These are phyloP conservation scores for Ormyrus labotus DNA, from an alignment of 2,888 invertebrate genomes.

Conservation along the genomic window DNA sequence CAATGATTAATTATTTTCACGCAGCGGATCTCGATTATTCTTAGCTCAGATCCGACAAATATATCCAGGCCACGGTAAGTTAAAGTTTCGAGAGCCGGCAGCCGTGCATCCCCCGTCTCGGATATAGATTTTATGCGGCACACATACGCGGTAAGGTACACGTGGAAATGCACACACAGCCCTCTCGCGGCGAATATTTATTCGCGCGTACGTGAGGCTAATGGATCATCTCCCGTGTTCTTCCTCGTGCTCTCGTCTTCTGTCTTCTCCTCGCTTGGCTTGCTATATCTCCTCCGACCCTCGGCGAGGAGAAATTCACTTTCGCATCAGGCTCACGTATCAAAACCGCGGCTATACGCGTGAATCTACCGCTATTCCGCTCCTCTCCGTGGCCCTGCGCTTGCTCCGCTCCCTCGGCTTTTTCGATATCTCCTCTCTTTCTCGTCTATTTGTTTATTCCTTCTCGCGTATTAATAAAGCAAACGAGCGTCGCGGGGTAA, in stretches of 20 bases:
- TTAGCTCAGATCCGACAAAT: neutral
- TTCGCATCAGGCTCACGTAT: constrained; percentile 51
- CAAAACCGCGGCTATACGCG: constrained; percentile 41
- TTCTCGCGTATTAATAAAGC: neutral
- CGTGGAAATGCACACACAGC: neutral
- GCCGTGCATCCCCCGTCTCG: neutral
- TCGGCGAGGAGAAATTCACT: constrained; percentile 30
- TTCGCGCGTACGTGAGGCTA: constrained; percentile 48
- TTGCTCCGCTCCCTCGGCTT: too few relatives aligned
- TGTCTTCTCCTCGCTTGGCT: neutral
- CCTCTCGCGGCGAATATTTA: constrained; percentile 31
- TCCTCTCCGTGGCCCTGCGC: too few relatives aligned
- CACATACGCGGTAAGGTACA: too few relatives aligned
- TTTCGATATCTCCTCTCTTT: constrained; percentile 14
- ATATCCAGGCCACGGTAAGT: constrained; percentile 15
- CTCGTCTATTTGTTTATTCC: neutral
- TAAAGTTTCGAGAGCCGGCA: constrained; percentile 13
- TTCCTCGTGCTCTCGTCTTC: constrained; percentile 38
- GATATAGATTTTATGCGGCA: too few relatives aligned
- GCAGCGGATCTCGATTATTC: too few relatives aligned
- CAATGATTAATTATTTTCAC: too few relatives aligned
- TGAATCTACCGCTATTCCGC: constrained; percentile 38
- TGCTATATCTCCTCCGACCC: neutral
- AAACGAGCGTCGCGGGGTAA: too few relatives aligned
- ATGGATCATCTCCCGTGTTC: constrained; percentile 42